These are phyloP conservation scores for Streptopelia turtur DNA, from an alignment of 2,797 vertebrate species.

Conservation along the genomic window DNA sequence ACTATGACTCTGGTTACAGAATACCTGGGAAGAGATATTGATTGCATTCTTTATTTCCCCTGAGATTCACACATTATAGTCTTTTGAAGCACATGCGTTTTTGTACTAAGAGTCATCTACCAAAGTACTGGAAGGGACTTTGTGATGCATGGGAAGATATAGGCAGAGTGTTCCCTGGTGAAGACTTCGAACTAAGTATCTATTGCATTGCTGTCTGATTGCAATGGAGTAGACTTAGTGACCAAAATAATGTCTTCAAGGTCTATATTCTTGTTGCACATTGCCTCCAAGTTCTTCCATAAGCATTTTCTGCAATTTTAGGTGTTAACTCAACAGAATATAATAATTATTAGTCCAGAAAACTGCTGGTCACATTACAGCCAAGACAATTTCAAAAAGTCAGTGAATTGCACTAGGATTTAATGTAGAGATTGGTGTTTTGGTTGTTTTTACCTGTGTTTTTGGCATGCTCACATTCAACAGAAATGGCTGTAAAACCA, in stretches of 20 bases:
- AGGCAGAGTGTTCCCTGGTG: background rate
- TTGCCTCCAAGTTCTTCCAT: background rate
- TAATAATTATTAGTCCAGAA: background rate
- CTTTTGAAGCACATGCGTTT: background rate
- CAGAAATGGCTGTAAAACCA: slow-evolving; percentile 80
- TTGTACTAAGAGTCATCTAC: background rate
- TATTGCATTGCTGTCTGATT: background rate
- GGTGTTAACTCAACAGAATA: background rate
- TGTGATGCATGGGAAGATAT: background rate
- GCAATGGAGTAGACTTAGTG: background rate
- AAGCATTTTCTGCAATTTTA: background rate
- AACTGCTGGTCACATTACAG: background rate
- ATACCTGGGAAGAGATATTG: background rate
- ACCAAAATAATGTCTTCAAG: background rate
- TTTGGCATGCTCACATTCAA: slow-evolving; percentile 58
- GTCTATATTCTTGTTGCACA: background rate
- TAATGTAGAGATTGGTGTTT: background rate
- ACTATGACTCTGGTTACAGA: background rate
- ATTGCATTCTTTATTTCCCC: background rate
- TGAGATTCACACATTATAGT: background rate
- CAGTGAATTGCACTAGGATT: background rate
- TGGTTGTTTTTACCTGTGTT: slow-evolving; percentile 70
- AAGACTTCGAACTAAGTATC: background rate
- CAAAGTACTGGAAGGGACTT: background rate
- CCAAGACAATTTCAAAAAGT: background rate